A percentile compares a stretch with the other conserved stretches of the same genome.
These are phyloP conservation scores for Agelastica alni DNA, from an alignment of 2,888 invertebrate genomes.

Conservation along the genomic window DNA sequence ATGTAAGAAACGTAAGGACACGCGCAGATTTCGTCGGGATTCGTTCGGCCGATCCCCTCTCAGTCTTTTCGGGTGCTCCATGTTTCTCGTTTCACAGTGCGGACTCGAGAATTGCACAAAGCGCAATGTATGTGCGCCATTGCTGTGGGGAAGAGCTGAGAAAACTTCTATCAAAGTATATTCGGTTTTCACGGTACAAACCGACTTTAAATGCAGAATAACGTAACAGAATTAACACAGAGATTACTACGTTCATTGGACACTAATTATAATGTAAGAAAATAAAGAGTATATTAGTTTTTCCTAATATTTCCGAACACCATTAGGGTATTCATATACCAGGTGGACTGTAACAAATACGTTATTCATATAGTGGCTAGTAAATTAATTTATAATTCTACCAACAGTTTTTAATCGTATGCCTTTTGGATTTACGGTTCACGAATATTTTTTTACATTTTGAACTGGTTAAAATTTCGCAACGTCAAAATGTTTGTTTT, in stretches of 20 bases:
- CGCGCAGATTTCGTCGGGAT: slow-evolving; percentile 50
- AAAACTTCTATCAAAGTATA: slow-evolving; percentile 56
- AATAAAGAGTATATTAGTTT: slow-evolving; percentile 42
- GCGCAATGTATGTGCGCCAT: slow-evolving; percentile 60
- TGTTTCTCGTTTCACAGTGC: slow-evolving; percentile 58
- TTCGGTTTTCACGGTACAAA: slow-evolving; percentile 58
- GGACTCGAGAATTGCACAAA: slow-evolving; percentile 57
- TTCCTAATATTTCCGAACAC: slow-evolving; percentile 43
- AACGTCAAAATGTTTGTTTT: slow-evolving; percentile 46
- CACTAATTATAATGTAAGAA: slow-evolving; percentile 97
- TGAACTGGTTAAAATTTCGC: slow-evolving; percentile 41
- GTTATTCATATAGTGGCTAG: slow-evolving; percentile 42
- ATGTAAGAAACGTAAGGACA: slow-evolving; percentile 39
- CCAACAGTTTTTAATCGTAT: slow-evolving; percentile 32
- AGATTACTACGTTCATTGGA: slow-evolving; percentile 96
- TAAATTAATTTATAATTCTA: slow-evolving; percentile 32
- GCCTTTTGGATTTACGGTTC: slow-evolving; percentile 26
- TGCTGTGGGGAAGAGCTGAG: slow-evolving; percentile 57
- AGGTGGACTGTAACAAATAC: slow-evolving; percentile 51
- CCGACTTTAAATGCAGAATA: slow-evolving; percentile 76
- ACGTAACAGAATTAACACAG: slow-evolving; percentile 89
- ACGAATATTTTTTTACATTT: slow-evolving; percentile 27
- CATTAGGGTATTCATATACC: slow-evolving; percentile 44
- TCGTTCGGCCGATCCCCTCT: slow-evolving; percentile 56
- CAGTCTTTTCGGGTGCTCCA: slow-evolving; percentile 58